Conservation (phyloP, 2,888 invertebrate species). For the Troides helena region DNA sequence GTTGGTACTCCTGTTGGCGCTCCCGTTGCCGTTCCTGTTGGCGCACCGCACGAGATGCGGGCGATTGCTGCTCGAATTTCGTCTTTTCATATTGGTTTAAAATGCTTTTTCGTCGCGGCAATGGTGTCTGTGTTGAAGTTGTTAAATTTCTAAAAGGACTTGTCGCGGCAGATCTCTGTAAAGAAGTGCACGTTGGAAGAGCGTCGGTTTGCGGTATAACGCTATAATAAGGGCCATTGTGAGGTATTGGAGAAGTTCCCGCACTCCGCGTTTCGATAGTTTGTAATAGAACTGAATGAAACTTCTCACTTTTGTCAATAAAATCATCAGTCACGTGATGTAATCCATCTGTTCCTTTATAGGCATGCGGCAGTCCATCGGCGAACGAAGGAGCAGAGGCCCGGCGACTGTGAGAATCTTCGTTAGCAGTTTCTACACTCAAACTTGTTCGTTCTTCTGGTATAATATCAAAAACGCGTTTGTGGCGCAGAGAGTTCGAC, state of each 20-base stretch:
- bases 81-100: slow-evolving; percentile 5
- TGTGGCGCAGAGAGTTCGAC: slow-evolving; percentile 65
- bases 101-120: slow-evolving; percentile 25
- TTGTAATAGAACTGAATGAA: slow-evolving; percentile 14
- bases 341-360: slow-evolving; percentile 30
- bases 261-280: slow-evolving; percentile 40
- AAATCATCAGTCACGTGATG: background rate
- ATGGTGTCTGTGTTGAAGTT: slow-evolving; percentile 27
- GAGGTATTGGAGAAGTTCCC: slow-evolving; percentile 52
- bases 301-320: slow-evolving; percentile 10
- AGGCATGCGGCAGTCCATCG: slow-evolving; percentile 34
- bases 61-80: slow-evolving; percentile 2
- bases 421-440: slow-evolving; percentile 70
- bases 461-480: slow-evolving; percentile 77
- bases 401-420: slow-evolving; percentile 51
- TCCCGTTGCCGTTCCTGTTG: slow-evolving; percentile 15
- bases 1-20: slow-evolving; percentile 19
- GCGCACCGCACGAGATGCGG: slow-evolving; percentile 19
- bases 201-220: slow-evolving; percentile 38
- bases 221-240: slow-evolving; percentile 32
- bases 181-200: slow-evolving; percentile 46
- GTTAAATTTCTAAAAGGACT: slow-evolving; percentile 45
- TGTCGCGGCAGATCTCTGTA: slow-evolving; percentile 49
- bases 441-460: slow-evolving; percentile 79
- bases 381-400: slow-evolving; percentile 47